These are phyloP conservation scores for Zaprionus vittiger DNA, from an alignment of 1,140 invertebrate species.

Conservation along the genomic window DNA sequence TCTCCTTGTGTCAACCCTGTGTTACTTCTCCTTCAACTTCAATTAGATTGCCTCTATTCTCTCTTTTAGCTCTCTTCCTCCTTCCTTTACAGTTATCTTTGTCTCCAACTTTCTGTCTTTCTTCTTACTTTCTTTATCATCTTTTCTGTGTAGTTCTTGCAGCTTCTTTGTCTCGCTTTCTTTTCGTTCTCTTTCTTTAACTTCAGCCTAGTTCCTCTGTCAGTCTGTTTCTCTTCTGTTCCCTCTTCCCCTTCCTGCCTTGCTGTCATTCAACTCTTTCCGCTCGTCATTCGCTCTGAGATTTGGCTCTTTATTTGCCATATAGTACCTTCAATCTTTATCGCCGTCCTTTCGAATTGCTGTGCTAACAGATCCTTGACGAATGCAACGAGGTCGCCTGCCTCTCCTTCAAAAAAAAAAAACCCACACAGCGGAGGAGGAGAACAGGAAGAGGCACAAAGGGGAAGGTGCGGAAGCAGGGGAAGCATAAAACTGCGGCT, in stretches of 20 bases:
- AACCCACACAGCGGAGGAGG: not conserved
- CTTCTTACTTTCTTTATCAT: no score
- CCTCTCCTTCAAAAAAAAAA: not conserved
- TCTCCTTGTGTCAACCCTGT: not conserved
- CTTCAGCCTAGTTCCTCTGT: no score
- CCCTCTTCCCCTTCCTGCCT: not conserved
- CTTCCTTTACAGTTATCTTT: no score
- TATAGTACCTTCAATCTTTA: conserved; percentile 40
- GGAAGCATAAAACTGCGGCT: conserved; percentile 54
- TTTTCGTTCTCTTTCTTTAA: no score
- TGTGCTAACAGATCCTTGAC: conserved; percentile 62
- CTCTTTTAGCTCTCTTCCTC: no score
- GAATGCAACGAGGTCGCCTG: conserved; percentile 70
- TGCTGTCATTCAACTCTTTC: not conserved
- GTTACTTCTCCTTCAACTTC: no score
- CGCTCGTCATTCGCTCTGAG: not conserved
- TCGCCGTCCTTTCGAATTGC: conserved; percentile 36
- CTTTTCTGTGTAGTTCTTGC: no score
- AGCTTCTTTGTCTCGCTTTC: no score
- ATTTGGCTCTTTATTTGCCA: not conserved
- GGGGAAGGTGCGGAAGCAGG: not conserved
- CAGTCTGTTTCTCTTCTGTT: no score
- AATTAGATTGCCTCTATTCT: no score
- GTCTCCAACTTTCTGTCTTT: no score
- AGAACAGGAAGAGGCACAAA: not conserved